Percentiles rank a stretch among this genome's conserved stretches.
These are phyloP conservation scores for Melopsittacus undulatus DNA, from an alignment of 2,797 vertebrate species.

Conservation along the genomic window DNA sequence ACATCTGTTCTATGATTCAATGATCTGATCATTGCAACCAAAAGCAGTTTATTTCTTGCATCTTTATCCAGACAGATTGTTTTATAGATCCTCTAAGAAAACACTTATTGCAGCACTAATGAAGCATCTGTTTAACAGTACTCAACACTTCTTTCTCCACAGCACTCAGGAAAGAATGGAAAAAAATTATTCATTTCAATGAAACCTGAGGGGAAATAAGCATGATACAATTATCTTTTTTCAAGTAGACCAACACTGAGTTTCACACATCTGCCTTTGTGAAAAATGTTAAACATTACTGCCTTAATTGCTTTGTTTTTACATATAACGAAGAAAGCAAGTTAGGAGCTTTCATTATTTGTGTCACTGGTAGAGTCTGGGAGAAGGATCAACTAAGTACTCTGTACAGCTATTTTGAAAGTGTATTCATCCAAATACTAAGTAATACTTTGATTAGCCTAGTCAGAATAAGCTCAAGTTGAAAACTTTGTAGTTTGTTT, in stretches of 20 bases:
- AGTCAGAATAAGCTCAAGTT: background rate
- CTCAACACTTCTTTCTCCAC: background rate
- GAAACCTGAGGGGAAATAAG: background rate
- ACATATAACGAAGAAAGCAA: background rate
- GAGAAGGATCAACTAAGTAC: background rate
- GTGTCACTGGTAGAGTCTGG: background rate
- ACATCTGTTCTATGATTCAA: background rate
- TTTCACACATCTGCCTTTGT: background rate
- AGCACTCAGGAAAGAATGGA: background rate
- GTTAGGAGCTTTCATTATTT: background rate
- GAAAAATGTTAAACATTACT: background rate
- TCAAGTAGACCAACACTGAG: background rate
- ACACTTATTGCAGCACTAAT: background rate
- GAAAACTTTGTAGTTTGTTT: background rate
- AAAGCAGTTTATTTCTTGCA: background rate
- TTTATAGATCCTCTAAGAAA: slow-evolving; percentile 6
- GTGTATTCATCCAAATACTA: background rate
- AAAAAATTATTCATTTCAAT: background rate
- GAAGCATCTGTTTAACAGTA: background rate
- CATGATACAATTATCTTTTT: background rate
- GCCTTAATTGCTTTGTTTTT: background rate
- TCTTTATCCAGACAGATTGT: background rate
- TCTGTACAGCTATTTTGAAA: background rate
- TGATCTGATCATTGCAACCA: background rate
- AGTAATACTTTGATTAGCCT: background rate